phyloP scores from a whole-genome alignment of 2,113 vertebrate genomes.

The Camelus bactrianus region DNA sequence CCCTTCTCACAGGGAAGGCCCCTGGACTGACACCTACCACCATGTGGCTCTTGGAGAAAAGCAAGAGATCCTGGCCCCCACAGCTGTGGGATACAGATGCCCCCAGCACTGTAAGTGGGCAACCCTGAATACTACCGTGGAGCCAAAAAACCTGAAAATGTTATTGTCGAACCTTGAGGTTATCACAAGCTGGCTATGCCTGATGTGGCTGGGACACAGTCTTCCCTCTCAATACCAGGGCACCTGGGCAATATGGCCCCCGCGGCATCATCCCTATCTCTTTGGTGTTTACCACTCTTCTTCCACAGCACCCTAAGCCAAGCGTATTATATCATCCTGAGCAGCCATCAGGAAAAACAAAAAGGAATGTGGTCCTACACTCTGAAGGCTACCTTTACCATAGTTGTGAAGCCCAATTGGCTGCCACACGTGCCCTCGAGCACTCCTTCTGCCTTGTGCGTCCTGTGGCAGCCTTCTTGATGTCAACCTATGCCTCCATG shows the following conservation, averaged over 20 bases:
- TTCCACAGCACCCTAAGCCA: not conserved
- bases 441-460: not conserved
- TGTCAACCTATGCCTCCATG: not conserved
- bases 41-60: not conserved
- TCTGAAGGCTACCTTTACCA: not conserved
- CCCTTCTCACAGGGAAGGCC: not conserved
- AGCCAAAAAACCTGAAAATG: not conserved
- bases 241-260: not conserved
- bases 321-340: not conserved
- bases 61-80: constrained; percentile 2
- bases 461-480: not conserved
- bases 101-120: not conserved
- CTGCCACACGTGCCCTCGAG: not conserved
- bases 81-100: not conserved
- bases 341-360: not conserved
- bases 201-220: not conserved
- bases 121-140: not conserved
- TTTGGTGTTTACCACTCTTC: not conserved
- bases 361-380: not conserved
- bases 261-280: not conserved
- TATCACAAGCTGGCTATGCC: not conserved
- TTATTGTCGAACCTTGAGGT: not conserved
- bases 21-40: not conserved
- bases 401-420: not conserved
- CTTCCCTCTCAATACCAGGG: not conserved